A percentile compares a stretch with the other conserved stretches of the same genome.
These are phyloP conservation scores for Brachyopa scutellaris DNA, from an alignment of 2,888 invertebrate species.

Conservation along the genomic window DNA sequence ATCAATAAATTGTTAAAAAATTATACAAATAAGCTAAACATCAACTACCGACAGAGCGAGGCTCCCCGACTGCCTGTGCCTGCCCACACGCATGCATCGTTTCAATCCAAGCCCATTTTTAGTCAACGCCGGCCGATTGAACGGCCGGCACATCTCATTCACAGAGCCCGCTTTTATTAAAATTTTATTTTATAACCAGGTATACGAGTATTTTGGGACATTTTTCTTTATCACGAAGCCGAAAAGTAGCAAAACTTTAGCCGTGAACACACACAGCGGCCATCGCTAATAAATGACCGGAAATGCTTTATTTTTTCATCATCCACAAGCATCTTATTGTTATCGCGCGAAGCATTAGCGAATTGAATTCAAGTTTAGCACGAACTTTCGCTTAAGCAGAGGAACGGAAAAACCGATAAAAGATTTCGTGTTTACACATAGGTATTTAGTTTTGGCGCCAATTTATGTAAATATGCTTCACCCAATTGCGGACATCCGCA, in stretches of 20 bases:
- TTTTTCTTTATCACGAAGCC: conserved; percentile 14
- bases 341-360: conserved; percentile 16
- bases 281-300: too few relatives aligned
- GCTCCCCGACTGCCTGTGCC: conserved; percentile 11
- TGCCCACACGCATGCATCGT: conserved; percentile 22
- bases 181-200: conserved; percentile 26
- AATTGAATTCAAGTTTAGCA: conserved; percentile 32
- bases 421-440: too few relatives aligned
- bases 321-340: conserved; percentile 16
- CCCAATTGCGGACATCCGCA: conserved; percentile 77
- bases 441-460: conserved; percentile 10
- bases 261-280: too few relatives aligned
- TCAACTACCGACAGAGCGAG: conserved; percentile 33
- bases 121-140: too few relatives aligned
- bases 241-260: conserved; percentile 15
- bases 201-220: conserved; percentile 35
- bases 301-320: conserved; percentile 60
- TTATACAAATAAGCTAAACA: too few relatives aligned
- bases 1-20: conserved; percentile 47
- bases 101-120: too few relatives aligned
- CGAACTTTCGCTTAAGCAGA: too few relatives aligned
- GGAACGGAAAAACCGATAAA: too few relatives aligned
- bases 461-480: too few relatives aligned
- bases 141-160: conserved; percentile 18
- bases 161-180: conserved; percentile 24